Evolutionary conservation across 2,888 invertebrate species (phyloP).

Genomic region (Hyalella azteca): DNA sequence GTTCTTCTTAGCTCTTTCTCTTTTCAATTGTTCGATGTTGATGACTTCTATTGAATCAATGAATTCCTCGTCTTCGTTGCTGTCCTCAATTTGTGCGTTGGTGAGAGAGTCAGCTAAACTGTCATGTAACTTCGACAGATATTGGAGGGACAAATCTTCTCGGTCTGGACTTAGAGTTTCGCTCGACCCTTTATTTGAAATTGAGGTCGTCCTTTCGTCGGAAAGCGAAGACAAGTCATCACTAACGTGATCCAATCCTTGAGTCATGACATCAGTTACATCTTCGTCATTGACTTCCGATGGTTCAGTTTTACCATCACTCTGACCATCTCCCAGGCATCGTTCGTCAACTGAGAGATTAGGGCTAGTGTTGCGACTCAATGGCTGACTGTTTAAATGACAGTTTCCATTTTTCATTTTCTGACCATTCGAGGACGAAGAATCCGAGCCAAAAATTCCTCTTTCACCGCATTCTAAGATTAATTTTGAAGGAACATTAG

Average conservation of each 20-base stretch:
- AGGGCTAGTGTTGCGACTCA: neutral
- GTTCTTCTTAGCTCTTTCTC: neutral
- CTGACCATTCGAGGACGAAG: neutral
- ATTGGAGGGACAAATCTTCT: neutral
- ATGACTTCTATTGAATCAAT: slow-evolving; percentile 19
- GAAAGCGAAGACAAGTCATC: neutral
- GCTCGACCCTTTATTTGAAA: neutral
- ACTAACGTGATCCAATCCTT: neutral
- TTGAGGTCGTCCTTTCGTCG: neutral
- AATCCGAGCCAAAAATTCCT: neutral
- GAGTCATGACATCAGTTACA: neutral
- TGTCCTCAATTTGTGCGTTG: neutral
- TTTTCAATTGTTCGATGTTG: neutral
- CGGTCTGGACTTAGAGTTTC: neutral
- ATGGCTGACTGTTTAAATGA: neutral
- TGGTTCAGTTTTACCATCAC: neutral
- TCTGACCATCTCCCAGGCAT: neutral
- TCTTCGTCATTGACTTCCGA: neutral
- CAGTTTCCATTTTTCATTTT: neutral
- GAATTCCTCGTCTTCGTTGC: neutral
- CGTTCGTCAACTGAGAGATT: neutral
- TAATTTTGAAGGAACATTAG: neutral
- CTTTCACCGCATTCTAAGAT: neutral
- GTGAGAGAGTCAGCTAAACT: neutral
- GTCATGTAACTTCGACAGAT: neutral